These are phyloP conservation scores for Bombyx huttoni DNA, from an alignment of 2,888 invertebrate species.

Conservation along the genomic window DNA sequence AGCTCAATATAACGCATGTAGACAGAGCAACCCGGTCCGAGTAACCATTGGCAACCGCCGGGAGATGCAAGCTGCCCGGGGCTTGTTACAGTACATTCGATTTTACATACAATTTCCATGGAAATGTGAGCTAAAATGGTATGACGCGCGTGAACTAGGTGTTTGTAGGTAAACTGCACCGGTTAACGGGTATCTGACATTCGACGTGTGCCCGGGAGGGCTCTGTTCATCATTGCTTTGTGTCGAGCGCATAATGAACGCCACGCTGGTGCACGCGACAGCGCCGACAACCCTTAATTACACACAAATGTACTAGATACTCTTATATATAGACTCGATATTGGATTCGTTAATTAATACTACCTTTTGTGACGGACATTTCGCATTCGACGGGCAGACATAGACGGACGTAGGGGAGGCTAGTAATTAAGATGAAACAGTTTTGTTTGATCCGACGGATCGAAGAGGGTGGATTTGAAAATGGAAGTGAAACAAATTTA, in stretches of 20 bases:
- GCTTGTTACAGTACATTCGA: constrained; percentile 11
- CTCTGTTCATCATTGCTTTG: constrained; percentile 27
- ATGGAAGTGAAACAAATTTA: constrained; percentile 5
- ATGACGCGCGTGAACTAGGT: constrained; percentile 10
- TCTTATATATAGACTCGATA: constrained; percentile 31
- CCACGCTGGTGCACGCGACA: constrained; percentile 29
- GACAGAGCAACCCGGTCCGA: constrained; percentile 24
- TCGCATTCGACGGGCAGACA: constrained; percentile 22
- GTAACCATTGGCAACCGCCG: constrained; percentile 38
- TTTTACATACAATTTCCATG: constrained; percentile 11
- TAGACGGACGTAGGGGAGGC: constrained; percentile 19
- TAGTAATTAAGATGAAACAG: constrained; percentile 26
- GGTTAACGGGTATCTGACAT: constrained; percentile 32
- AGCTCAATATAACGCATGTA: constrained; percentile 37
- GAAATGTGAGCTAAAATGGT: constrained; percentile 20
- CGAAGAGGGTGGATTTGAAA: constrained; percentile 13
- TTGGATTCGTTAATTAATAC: constrained; percentile 41
- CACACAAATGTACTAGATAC: constrained; percentile 12
- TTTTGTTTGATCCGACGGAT: constrained; percentile 10
- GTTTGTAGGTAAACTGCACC: constrained; percentile 34
- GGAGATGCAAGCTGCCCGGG: constrained; percentile 27
- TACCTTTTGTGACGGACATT: constrained; percentile 33
- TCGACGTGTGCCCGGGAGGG: constrained; percentile 16
- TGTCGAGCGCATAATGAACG: constrained; percentile 23
- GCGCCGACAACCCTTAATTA: constrained; percentile 37